Evolutionary conservation across 2,797 vertebrate species (phyloP).

Genomic region (Catostomus latipinnis): DNA sequence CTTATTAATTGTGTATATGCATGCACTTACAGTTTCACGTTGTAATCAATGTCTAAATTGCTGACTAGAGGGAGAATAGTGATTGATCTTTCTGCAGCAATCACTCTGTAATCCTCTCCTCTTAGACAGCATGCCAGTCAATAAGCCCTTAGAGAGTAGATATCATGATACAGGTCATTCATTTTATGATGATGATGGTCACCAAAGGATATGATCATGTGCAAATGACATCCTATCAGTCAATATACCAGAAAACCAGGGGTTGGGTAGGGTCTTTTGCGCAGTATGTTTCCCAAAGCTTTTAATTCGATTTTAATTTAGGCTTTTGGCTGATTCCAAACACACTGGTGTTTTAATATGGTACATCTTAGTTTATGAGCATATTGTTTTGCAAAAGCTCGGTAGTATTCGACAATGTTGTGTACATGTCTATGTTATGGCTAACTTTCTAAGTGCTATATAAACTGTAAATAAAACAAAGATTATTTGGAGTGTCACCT

Average conservation of each 20-base stretch:
- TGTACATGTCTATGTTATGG: not conserved
- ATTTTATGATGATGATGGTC: not conserved
- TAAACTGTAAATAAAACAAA: conserved; percentile 2
- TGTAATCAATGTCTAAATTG: conserved; percentile 29
- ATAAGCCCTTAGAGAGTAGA: conserved; percentile 1
- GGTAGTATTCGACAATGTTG: not conserved
- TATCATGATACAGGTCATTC: conserved; percentile 8
- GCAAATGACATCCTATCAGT: not conserved
- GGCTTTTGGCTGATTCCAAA: not conserved
- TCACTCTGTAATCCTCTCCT: conserved; percentile 38
- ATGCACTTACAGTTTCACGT: not conserved
- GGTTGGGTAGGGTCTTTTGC: not conserved
- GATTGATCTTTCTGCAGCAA: conserved; percentile 51
- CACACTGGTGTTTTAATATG: not conserved
- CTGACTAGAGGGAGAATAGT: conserved; percentile 2
- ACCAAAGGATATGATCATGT: not conserved
- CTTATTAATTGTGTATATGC: not conserved
- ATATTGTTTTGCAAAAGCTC: not conserved
- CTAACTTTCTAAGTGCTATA: not conserved
- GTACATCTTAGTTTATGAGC: not conserved
- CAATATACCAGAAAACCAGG: not conserved
- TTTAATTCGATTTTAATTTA: too few species aligned
- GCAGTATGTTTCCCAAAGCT: too few species aligned
- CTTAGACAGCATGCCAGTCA: conserved; percentile 42
- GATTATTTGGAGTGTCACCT: not conserved